Evolutionary conservation across 2,113 vertebrate species (phyloP).

Genomic region (Agelaius tricolor): DNA sequence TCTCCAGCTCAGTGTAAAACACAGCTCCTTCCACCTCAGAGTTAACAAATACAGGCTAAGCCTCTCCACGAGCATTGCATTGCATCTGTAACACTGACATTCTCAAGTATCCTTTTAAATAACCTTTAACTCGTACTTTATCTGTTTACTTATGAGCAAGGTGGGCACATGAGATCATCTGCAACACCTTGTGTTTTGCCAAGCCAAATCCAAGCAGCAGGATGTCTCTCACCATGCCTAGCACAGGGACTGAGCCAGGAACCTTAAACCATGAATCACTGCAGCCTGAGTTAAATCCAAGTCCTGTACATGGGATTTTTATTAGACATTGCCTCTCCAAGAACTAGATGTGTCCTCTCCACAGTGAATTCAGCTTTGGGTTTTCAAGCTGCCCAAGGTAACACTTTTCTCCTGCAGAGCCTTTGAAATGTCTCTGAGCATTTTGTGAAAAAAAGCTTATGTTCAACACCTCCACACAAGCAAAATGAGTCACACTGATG

Average conservation of each 20-base stretch:
- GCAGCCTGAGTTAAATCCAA: constrained; percentile 34
- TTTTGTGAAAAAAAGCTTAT: not conserved
- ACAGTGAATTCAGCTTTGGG: not conserved
- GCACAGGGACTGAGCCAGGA: constrained; percentile 18
- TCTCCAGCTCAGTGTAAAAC: constrained; percentile 42
- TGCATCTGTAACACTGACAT: not conserved
- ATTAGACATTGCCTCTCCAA: not conserved
- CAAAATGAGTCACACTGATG: not conserved
- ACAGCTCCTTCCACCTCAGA: constrained; percentile 12
- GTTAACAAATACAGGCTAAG: not conserved
- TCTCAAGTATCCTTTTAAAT: not conserved
- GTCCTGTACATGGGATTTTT: not conserved
- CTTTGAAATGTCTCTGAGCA: not conserved
- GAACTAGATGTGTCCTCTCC: not conserved
- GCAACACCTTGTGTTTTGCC: not conserved
- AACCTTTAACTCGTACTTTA: not conserved
- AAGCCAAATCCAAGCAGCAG: constrained; percentile 15
- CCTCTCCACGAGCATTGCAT: not conserved
- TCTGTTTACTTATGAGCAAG: not conserved
- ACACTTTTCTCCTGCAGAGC: not conserved
- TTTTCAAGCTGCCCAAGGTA: not conserved
- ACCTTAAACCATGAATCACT: constrained; percentile 43
- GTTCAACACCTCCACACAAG: not conserved
- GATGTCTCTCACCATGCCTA: constrained; percentile 20
- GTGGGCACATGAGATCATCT: not conserved